These are phyloP conservation scores for Charanyca ferruginea DNA, from an alignment of 2,888 invertebrate genomes.

Conservation along the genomic window DNA sequence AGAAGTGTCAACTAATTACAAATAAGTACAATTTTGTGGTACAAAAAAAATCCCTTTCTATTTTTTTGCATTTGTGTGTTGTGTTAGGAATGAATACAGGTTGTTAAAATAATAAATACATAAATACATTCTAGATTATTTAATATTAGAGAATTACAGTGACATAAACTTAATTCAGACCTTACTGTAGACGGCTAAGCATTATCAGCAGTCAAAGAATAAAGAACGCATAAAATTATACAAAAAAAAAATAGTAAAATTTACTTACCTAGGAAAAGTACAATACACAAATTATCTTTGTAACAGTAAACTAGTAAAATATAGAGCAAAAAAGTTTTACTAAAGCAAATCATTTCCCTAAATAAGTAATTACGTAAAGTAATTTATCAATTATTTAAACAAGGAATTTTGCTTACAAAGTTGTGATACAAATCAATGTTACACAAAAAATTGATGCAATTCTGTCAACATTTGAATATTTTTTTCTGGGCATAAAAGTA, in stretches of 20 bases:
- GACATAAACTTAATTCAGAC: slow-evolving; percentile 69
- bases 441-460: slow-evolving; percentile 8
- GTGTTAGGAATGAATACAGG: neutral
- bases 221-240: slow-evolving; percentile 49
- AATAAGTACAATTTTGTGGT: too few relatives aligned
- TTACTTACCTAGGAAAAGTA: slow-evolving; percentile 49
- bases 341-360: slow-evolving; percentile 12
- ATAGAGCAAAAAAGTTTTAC: slow-evolving; percentile 14
- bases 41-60: too few relatives aligned
- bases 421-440: slow-evolving; percentile 21
- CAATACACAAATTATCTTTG: slow-evolving; percentile 38
- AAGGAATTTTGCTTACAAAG: neutral
- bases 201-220: slow-evolving; percentile 42
- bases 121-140: slow-evolving; percentile 42
- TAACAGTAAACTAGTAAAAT: slow-evolving; percentile 23
- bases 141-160: slow-evolving; percentile 63
- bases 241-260: slow-evolving; percentile 49
- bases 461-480: slow-evolving; percentile 9
- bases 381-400: slow-evolving; percentile 7
- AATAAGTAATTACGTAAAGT: slow-evolving; percentile 37
- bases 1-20: too few relatives aligned
- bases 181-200: slow-evolving; percentile 56
- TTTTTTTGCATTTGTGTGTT: too few relatives aligned
- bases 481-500: slow-evolving; percentile 50
- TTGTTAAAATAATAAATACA: slow-evolving; percentile 22